Evolutionary conservation across 1,140 invertebrate species (phyloP).

Genomic region (Cherax quadricarinatus): DNA sequence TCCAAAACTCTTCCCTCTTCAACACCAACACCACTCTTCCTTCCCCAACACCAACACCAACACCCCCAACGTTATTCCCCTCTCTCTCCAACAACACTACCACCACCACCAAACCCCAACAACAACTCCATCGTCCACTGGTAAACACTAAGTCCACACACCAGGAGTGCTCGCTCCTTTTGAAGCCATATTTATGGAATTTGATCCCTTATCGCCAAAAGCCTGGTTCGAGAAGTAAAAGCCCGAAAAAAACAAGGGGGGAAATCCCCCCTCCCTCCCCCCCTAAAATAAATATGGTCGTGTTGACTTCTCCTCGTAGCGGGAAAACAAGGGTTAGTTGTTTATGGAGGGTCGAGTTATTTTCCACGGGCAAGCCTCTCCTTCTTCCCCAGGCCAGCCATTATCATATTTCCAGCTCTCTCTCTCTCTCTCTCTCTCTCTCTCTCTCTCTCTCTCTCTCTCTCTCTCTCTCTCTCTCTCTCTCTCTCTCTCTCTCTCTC

Average conservation of each 20-base stretch:
- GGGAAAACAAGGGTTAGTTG: constrained; percentile 61
- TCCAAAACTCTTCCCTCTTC: too few relatives aligned
- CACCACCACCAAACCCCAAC: not conserved
- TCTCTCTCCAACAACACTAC: not conserved
- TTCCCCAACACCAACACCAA: not conserved
- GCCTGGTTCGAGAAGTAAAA: constrained; percentile 48
- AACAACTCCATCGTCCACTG: too few relatives aligned
- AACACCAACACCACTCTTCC: not conserved
- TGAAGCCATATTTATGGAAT: constrained; percentile 65
- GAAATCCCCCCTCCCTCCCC: not conserved
- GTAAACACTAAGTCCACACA: too few relatives aligned
- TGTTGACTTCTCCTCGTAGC: constrained; percentile 56
- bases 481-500: too few relatives aligned
- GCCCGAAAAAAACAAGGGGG: not conserved
- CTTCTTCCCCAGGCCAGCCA: constrained; percentile 62
- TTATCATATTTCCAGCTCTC: constrained; percentile 69
- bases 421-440: not conserved
- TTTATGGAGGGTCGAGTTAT: constrained; percentile 64
- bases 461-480: too few relatives aligned
- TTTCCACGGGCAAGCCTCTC: constrained; percentile 58
- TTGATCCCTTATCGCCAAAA: constrained; percentile 56
- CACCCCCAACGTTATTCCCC: not conserved
- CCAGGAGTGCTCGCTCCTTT: not conserved
- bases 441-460: too few relatives aligned
- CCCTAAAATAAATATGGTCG: constrained; percentile 50